Conservation (phyloP, 2,113 vertebrate genomes). For the Morone chrysops region DNA sequence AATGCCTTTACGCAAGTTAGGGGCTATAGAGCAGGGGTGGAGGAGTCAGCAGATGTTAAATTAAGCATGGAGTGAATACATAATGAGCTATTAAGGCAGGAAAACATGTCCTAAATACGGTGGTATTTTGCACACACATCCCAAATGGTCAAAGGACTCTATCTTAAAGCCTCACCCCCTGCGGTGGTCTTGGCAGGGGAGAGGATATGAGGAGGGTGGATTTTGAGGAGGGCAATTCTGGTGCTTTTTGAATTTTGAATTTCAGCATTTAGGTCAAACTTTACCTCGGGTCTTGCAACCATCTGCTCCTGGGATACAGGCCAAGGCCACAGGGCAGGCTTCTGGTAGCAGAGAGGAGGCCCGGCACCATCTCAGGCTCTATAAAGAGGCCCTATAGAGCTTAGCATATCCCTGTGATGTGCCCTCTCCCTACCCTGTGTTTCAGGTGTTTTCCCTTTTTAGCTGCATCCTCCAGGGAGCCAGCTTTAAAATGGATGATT, state of each 20-base stretch:
- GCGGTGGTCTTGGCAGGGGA: conserved; percentile 42
- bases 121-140: conserved; percentile 55
- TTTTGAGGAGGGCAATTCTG: conserved; percentile 46
- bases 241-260: conserved; percentile 61
- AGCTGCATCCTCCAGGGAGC: conserved; percentile 78
- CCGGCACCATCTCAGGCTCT: conserved; percentile 40
- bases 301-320: conserved; percentile 82
- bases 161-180: conserved; percentile 43
- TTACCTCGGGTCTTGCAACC: conserved; percentile 80
- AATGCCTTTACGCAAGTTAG: conserved; percentile 63
- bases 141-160: conserved; percentile 46
- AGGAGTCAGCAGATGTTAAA: conserved; percentile 78
- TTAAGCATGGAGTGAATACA: conserved; percentile 78
- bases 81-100: conserved; percentile 78
- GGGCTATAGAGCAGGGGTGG: conserved; percentile 55
- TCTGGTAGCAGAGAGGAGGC: conserved; percentile 57
- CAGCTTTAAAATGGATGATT: conserved; percentile 84
- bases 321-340: conserved; percentile 80
- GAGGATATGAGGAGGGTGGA: conserved; percentile 25
- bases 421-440: conserved; percentile 67
- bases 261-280: conserved; percentile 83
- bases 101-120: conserved; percentile 69
- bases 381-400: conserved; percentile 55
- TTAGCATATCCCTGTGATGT: conserved; percentile 57
- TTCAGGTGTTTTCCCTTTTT: conserved; percentile 84